Percentiles rank a stretch among this genome's conserved stretches.
These are phyloP conservation scores for Paramisgurnus dabryanus DNA, from an alignment of 2,113 vertebrate species.

Conservation along the genomic window DNA sequence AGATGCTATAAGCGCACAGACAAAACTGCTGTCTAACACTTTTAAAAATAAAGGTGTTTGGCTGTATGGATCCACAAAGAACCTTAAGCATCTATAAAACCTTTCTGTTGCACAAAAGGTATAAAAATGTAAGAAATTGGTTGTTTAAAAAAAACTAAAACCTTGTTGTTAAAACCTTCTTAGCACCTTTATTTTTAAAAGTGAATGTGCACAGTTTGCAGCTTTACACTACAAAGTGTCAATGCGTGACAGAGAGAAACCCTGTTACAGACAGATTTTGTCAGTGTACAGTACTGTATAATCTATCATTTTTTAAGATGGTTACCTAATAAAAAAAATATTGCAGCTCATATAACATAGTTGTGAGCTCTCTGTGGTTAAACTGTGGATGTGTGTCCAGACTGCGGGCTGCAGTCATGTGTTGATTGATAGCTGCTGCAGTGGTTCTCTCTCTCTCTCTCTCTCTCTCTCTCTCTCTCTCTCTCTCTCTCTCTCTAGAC, in stretches of 20 bases:
- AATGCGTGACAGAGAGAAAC: slow-evolving; percentile 23
- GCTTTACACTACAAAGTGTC: neutral
- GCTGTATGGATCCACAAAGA: too few species aligned
- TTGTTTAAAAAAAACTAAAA: too few species aligned
- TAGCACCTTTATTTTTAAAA: too few species aligned
- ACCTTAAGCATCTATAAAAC: too few species aligned
- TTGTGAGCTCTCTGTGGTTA: neutral
- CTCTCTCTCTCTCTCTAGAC: slow-evolving; percentile 33
- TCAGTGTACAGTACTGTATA: neutral
- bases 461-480: neutral
- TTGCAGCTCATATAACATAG: neutral
- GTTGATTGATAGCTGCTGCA: slow-evolving; percentile 69
- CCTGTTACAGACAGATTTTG: neutral
- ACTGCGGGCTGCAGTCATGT: slow-evolving; percentile 54
- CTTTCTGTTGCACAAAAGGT: too few species aligned
- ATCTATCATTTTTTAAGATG: neutral
- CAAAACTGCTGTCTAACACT: too few species aligned
- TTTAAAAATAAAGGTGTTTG: too few species aligned
- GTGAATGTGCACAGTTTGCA: too few species aligned
- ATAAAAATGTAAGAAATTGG: too few species aligned
- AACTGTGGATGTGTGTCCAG: neutral
- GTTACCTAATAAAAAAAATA: neutral
- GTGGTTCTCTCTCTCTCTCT: slow-evolving; percentile 26
- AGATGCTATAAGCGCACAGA: too few species aligned
- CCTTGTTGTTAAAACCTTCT: too few species aligned